These are phyloP conservation scores for Ichneumoninae sp. DNA, from an alignment of 2,888 invertebrate species.

Conservation along the genomic window DNA sequence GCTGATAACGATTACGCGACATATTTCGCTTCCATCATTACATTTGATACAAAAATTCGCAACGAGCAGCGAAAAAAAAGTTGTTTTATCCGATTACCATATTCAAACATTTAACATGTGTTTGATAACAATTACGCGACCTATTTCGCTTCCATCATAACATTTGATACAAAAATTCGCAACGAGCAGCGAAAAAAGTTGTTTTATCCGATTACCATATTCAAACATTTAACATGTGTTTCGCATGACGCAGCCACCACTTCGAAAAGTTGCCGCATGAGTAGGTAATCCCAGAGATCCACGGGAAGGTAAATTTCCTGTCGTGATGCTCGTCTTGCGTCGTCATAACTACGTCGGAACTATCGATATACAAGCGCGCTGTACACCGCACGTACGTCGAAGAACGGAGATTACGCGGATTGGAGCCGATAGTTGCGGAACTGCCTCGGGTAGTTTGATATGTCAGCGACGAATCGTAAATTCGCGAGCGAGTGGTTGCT, in stretches of 20 bases:
- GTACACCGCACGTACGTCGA: background rate
- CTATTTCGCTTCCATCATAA: background rate
- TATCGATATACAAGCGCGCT: background rate
- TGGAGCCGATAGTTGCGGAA: slow-evolving; percentile 31
- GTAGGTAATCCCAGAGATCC: background rate
- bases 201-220: background rate
- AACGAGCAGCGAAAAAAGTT: background rate
- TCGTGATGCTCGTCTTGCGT: background rate
- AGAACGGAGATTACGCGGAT: slow-evolving; percentile 13
- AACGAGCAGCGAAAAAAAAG: background rate
- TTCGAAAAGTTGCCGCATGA: background rate
- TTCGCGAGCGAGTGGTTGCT: background rate
- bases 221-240: background rate
- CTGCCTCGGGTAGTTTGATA: slow-evolving; percentile 15
- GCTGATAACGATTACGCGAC: too few species aligned
- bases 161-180: background rate
- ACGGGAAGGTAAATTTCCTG: background rate
- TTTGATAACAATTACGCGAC: background rate
- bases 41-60: background rate
- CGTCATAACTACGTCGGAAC: background rate
- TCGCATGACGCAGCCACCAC: background rate
- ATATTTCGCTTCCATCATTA: background rate
- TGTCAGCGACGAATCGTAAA: background rate
- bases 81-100: background rate
- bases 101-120: background rate